Evolutionary conservation across 1,140 invertebrate species (phyloP), one percentile per base, ranked within the genome.

Genomic region (Acromyrmex echinatior): DNA sequence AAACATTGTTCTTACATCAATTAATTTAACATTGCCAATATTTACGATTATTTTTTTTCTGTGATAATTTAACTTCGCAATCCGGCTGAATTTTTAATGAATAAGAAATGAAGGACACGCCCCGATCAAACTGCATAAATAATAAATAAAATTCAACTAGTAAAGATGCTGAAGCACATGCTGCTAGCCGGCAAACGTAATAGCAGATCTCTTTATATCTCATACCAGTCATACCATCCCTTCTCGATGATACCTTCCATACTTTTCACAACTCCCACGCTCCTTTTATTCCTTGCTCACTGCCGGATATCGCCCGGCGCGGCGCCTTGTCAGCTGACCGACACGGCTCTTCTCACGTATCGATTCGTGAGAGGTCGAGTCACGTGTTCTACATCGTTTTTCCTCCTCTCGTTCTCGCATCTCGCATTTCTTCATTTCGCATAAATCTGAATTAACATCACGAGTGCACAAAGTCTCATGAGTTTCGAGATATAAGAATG

Each of bases 331-430:
- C 86, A 87, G 81, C 86, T 87, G 86, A 86, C 81, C 81, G 65
- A 63, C 63, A 86, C 65, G 82, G 49, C 78, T 87, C 31, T 65
- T 87, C 56, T 82, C 81, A 62, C 51, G 56, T 86, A 87, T 87
- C 82, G 86, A 87, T 87, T 87, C 39, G 65, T 45, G 73, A 87
- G 74, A 87, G 86, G 86, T 86, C 73, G 86, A 84, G 53, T 87
- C 82, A 87, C 73, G 86, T 86, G 73, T 86, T 16, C 71, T 71
- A 66, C 63, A 39, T 76, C 56, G 39, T 56, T 84, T 87, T 87
- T 25, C 16, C 12, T 18, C 16, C 7, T 18, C 35, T 66, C 58
- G 16, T 45, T 21, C 56, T 62, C 56, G 16, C 56, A 35, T 73
- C 56, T 63, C 28, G 21, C 63, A 51, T 28, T 70, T 65, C 49